A percentile compares a stretch with the other conserved stretches of the same genome.
These are phyloP conservation scores for Cremastinae sp. DNA, from an alignment of 2,888 invertebrate genomes.

Conservation along the genomic window DNA sequence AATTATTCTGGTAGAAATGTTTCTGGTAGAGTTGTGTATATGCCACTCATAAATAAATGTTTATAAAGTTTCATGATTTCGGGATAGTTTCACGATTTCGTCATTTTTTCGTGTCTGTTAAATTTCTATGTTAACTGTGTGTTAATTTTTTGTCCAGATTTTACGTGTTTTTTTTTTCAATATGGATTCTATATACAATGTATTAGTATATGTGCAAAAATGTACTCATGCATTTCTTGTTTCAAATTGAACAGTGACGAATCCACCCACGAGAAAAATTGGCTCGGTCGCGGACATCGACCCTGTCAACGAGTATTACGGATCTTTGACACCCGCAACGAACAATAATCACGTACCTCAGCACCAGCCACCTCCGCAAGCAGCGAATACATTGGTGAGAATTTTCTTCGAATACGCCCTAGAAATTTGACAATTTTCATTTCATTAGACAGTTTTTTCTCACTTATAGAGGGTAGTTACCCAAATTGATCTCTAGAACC, in stretches of 20 bases:
- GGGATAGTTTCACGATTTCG: no score
- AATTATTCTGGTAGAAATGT: no score
- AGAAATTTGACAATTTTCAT: neutral
- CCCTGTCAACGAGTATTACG: conserved; percentile 94
- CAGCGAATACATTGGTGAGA: conserved; percentile 74
- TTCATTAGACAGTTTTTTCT: conserved; percentile 31
- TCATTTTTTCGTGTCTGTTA: no score
- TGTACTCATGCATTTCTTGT: neutral
- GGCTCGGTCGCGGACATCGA: conserved; percentile 98
- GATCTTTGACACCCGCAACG: conserved; percentile 83
- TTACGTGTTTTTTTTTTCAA: no score
- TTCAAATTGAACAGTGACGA: conserved; percentile 80
- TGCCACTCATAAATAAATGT: no score
- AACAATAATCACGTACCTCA: conserved; percentile 78
- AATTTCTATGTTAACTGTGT: no score
- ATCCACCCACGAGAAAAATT: conserved; percentile 85
- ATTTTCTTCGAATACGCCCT: conserved; percentile 4
- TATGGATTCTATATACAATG: no score
- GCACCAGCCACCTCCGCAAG: conserved; percentile 72
- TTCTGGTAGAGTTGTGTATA: no score
- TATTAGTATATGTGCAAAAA: no score
- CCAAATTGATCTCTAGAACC: no score
- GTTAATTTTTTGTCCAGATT: no score
- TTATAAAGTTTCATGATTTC: no score
- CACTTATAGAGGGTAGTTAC: neutral